These are phyloP conservation scores for Ellobium chinense DNA, from an alignment of 2,888 invertebrate species.

Conservation along the genomic window DNA sequence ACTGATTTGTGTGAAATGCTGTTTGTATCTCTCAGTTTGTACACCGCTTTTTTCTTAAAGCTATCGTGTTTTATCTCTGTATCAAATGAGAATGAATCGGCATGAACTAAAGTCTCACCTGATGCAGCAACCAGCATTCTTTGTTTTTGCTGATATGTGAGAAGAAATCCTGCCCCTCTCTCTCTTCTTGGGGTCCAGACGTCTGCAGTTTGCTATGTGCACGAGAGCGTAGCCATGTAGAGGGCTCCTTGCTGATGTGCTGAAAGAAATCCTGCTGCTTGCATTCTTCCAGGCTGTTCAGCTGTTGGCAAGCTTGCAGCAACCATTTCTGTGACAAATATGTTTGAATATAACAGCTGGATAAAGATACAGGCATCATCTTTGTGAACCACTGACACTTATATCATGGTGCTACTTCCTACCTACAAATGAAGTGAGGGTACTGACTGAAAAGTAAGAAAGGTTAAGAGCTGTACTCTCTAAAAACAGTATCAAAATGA, in stretches of 20 bases:
- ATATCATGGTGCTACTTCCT: no score
- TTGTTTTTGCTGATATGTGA: constrained; percentile 34
- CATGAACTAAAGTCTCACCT: constrained; percentile 11
- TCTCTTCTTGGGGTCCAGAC: neutral
- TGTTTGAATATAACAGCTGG: no score
- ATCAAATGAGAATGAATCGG: neutral
- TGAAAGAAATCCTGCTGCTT: constrained; percentile 41
- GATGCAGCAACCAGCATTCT: constrained; percentile 34
- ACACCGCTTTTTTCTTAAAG: no score
- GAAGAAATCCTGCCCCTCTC: constrained; percentile 17
- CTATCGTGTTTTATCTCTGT: no score
- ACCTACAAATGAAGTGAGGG: no score
- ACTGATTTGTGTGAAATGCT: no score
- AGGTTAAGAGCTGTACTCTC: no score
- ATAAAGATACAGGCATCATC: no score
- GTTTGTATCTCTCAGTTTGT: no score
- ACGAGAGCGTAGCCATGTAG: constrained; percentile 46
- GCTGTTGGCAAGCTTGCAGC: constrained; percentile 28
- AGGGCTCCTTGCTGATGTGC: constrained; percentile 44
- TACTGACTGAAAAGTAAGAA: no score
- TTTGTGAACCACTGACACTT: no score
- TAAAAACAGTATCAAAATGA: no score
- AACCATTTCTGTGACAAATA: constrained; percentile 52
- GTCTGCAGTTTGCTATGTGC: constrained; percentile 28
- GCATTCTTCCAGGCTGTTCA: constrained; percentile 42